Base-by-base conservation (phyloP, 2,888 invertebrate species). In the Synergus itoensis region DNA sequence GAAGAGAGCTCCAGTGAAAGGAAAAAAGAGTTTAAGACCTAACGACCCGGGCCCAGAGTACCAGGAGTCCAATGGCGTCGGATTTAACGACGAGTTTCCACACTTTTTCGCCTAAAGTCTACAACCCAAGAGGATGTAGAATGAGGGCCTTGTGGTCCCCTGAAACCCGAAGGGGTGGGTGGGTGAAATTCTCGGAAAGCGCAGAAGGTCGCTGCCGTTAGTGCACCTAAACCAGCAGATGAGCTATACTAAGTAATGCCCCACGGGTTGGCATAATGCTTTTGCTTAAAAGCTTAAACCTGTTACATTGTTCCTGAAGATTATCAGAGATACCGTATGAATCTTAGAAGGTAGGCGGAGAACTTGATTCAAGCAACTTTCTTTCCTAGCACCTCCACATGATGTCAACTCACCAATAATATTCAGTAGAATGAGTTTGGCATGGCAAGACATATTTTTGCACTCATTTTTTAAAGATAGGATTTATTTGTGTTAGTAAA, bases 71-170 rank as follows among this genome's bases (percentile, higher is more conserved):
- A 80, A 80, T 81, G 82, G 81, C 80, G 82, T 80, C 80, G 83
- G 82, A 80, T 84, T 84, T 85, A 85, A 85, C 81, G 82, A 84
- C 83, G 84, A 81, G 80, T 84, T 85, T 84, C 82, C 83, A 81
- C 81, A 77, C 81, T 85, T 85, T 80, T 80, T 82, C 81, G 79
- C 79, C 67, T 16, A 67, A 73, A 81, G 80, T 57, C 69, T 18
- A 64, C 28, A 45, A 18, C 78, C 78, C 65, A 60, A 57, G 28
- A 77, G 41, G 79, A 36, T 63, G 78, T 45, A 28, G 79, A 82
- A 78, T 45, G 18, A 79, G 77, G 75, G 77, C 67, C 78, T 82
- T 80, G 79, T 28, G 81, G 81, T 77, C 77, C 77, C 76, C 57
- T 69, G 53, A 64, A 48, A 60, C 76, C 63, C 21, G 36, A 43